A percentile compares a stretch with the other conserved stretches of the same genome.
Conservation (phyloP, 2,113 vertebrate genomes). For the Rafetus swinhoei region DNA sequence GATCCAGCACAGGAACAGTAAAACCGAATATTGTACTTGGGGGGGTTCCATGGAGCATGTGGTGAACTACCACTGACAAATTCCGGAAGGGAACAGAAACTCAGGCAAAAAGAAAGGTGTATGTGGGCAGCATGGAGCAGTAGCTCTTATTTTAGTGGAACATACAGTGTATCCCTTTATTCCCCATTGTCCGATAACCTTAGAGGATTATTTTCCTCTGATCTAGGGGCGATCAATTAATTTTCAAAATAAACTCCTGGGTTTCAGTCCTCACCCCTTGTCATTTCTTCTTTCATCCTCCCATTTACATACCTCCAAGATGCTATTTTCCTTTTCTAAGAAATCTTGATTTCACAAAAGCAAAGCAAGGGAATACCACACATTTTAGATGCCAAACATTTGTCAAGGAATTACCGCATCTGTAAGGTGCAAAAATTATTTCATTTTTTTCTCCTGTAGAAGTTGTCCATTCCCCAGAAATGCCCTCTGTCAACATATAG, state of each 20-base stretch:
- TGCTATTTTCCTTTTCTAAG: background rate
- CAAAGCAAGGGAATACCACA: slow-evolving; percentile 52
- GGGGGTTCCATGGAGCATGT: rapidly evolving
- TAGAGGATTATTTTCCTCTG: background rate
- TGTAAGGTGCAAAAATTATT: slow-evolving; percentile 56
- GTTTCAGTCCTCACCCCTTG: rapidly evolving
- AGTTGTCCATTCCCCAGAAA: slow-evolving; percentile 65
- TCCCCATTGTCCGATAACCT: rapidly evolving
- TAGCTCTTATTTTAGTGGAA: rapidly evolving
- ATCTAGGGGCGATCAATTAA: rapidly evolving
- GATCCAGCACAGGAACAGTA: rapidly evolving
- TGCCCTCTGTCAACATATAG: slow-evolving; percentile 54
- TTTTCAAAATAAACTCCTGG: background rate
- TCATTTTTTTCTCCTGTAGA: slow-evolving; percentile 62
- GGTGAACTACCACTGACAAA: rapidly evolving
- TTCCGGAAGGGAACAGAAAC: background rate
- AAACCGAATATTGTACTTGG: rapidly evolving
- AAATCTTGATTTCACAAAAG: slow-evolving; percentile 43
- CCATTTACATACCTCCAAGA: background rate
- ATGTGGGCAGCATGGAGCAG: rapidly evolving
- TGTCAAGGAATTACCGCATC: slow-evolving; percentile 71
- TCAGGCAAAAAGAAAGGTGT: rapidly evolving
- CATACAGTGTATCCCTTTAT: rapidly evolving
- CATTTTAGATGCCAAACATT: slow-evolving; percentile 57
- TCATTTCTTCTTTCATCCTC: background rate